Evolutionary conservation across 2,888 invertebrate species (phyloP).

Genomic region (Neoitamus cyanurus): DNA sequence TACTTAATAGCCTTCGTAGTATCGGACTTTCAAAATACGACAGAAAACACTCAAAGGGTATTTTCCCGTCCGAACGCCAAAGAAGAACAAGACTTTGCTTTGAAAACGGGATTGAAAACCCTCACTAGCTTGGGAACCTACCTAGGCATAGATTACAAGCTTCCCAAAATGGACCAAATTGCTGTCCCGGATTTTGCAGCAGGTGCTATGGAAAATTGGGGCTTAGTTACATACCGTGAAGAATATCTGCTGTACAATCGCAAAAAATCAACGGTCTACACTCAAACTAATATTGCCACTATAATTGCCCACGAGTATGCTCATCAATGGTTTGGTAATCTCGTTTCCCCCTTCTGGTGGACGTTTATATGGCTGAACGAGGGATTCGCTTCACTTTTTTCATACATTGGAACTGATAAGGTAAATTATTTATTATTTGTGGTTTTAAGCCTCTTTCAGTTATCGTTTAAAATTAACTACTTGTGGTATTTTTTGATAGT

Average conservation of each 20-base stretch:
- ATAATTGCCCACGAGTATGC: constrained; percentile 71
- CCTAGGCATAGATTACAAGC: constrained; percentile 77
- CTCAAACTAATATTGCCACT: constrained; percentile 67
- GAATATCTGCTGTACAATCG: constrained; percentile 61
- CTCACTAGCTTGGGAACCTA: constrained; percentile 76
- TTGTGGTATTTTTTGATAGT: too few relatives aligned
- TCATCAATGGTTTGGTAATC: constrained; percentile 86
- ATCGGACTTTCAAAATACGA: constrained; percentile 67
- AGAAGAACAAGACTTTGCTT: constrained; percentile 72
- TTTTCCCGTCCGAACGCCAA: constrained; percentile 49
- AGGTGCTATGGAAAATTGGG: constrained; percentile 96
- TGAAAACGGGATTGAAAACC: constrained; percentile 78
- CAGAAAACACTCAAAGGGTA: constrained; percentile 54
- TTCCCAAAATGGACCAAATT: constrained; percentile 88
- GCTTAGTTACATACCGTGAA: constrained; percentile 75
- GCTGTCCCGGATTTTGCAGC: constrained; percentile 86
- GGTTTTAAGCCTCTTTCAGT: not conserved
- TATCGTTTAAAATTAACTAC: not conserved
- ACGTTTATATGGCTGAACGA: constrained; percentile 79
- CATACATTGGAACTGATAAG: constrained; percentile 58
- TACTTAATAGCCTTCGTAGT: constrained; percentile 86
- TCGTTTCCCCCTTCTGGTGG: constrained; percentile 79
- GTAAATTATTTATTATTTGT: constrained; percentile 52
- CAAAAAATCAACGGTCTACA: constrained; percentile 58
- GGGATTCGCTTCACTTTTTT: constrained; percentile 71